Base-by-base conservation (phyloP, 2,113 vertebrate species). In the Triplophysa tibetana region DNA sequence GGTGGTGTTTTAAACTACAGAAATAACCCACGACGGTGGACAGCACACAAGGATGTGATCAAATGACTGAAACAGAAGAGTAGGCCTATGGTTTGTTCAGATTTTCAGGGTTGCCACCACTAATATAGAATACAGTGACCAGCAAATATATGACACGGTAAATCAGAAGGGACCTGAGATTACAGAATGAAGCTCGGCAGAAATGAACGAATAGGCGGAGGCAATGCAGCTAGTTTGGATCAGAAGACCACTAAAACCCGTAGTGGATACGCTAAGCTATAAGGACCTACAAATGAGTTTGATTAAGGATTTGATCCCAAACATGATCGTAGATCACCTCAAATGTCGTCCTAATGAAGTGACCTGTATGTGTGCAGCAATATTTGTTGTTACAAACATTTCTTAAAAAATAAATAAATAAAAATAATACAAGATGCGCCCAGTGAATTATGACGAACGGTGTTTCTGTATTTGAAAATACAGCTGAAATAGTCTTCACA, bases 101-200 rank as follows among this genome's bases (percentile, higher is more conserved):
- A 17, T 63, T 75, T 75, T 33, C 72, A 62, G 56, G 72, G 56
- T 10, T 4, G 60, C n/a, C 23, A 21, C 26, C 11, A 29, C 14
- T 12, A 29, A 58, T 5, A 58, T 14, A 65, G 43, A 65, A 65
- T 54, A 52, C 38, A 1, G 17, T 63, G 73, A 24, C 73, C 73
- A 26, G 48, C 41, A 60, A 43, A 16, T 41, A 23, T 43, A 23
- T 43, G n/a, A 10, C 8, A 8, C 29, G 11, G 29, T 63, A 78
- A 81, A 67, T 78, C 70, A 26, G 70, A 72, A 38, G 60, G 81
- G 76, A 86, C 87, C 85, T 84, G 85, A 88, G 84, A 77, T 73
- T 79, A 73, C 63, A 72, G 69, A 69, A 70, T 76, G 76, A 77
- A 65, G 75, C 50, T 75, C 82, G 61, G 61, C 62, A 78, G 65